These are phyloP conservation scores for Aramus guarauna DNA, from an alignment of 2,113 vertebrate species.

Conservation along the genomic window DNA sequence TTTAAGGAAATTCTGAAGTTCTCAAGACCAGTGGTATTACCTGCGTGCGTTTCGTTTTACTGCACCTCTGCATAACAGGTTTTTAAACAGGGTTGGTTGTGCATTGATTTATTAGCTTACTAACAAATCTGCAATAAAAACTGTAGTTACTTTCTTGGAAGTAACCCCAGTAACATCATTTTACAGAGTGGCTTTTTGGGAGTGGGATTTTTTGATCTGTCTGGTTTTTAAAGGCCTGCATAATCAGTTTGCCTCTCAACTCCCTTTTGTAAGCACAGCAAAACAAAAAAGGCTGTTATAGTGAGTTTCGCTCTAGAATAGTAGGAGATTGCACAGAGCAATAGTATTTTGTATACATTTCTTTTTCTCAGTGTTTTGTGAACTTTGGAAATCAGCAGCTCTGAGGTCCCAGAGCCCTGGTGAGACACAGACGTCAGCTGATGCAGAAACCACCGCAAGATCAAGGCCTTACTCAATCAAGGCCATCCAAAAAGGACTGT, in stretches of 20 bases:
- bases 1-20: constrained; percentile 78
- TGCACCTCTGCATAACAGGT: constrained; percentile 55
- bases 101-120: constrained; percentile 57
- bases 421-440: not conserved
- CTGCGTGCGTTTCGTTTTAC: constrained; percentile 50
- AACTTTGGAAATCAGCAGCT: not conserved
- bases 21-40: constrained; percentile 64
- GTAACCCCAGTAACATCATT: constrained; percentile 27
- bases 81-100: constrained; percentile 54
- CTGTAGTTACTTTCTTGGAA: constrained; percentile 56
- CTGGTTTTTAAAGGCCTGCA: not conserved
- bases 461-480: not conserved
- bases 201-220: not conserved
- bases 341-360: not conserved
- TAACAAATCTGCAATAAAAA: constrained; percentile 59
- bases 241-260: constrained; percentile 6
- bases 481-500: not conserved
- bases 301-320: not conserved
- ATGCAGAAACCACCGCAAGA: not conserved
- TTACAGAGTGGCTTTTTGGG: not conserved
- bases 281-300: constrained; percentile 20
- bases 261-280: constrained; percentile 9
- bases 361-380: not conserved
- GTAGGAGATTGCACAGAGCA: not conserved
- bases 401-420: not conserved